These are phyloP conservation scores for Parazoanthus swiftii DNA, from an alignment of 92 coral and sea anemone species.

Conservation along the genomic window DNA sequence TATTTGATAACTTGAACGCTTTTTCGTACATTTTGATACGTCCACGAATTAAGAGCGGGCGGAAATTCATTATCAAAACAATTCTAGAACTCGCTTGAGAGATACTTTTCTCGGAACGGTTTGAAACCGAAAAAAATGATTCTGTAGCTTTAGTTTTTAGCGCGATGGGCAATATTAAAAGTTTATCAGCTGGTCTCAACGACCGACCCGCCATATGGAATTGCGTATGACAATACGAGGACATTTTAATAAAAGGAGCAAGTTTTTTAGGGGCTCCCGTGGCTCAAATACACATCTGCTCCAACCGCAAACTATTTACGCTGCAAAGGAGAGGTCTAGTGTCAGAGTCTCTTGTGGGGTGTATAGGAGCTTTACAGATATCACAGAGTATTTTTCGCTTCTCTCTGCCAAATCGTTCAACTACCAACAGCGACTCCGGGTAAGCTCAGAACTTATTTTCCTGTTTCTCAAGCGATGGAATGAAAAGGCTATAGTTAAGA, in stretches of 20 bases:
- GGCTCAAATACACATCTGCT: slow-evolving; percentile 44
- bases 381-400: neutral
- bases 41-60: slow-evolving; percentile 29
- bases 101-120: neutral
- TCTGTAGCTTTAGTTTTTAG: slow-evolving; percentile 3
- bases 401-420: neutral
- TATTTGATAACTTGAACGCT: slow-evolving; percentile 19
- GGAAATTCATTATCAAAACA: slow-evolving; percentile 23
- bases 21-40: slow-evolving; percentile 25
- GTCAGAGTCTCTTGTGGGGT: neutral
- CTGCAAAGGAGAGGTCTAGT: neutral
- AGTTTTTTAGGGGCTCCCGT: slow-evolving; percentile 46
- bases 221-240: slow-evolving; percentile 35
- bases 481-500: neutral
- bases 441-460: neutral
- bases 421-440: neutral
- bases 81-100: neutral
- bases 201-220: slow-evolving; percentile 38
- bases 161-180: slow-evolving; percentile 25
- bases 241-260: slow-evolving; percentile 44
- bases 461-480: slow-evolving; percentile 12
- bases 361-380: neutral
- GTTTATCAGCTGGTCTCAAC: slow-evolving; percentile 37
- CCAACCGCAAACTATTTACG: slow-evolving; percentile 42
- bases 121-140: neutral